Evolutionary conservation across 1,140 invertebrate species (phyloP), one percentile per base, ranked within the genome.

Genomic region (Drosophila eugracilis): DNA sequence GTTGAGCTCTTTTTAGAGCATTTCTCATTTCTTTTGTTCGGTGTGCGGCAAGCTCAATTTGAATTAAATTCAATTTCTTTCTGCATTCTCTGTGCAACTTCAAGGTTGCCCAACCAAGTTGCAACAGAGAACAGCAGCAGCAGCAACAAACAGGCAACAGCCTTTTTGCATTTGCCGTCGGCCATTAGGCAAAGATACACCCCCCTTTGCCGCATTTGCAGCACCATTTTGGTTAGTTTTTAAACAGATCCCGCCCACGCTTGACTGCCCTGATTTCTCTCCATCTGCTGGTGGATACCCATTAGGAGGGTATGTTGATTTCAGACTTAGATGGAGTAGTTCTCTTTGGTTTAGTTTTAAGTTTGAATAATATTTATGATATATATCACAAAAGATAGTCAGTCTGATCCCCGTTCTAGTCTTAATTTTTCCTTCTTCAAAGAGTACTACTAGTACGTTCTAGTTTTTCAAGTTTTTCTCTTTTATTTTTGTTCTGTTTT

Each of bases 1-100:
- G 57, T 59, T 60, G 53, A 63, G 67, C 62, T 54, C 49, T 75
- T 62, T 62, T 66, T 37, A 50, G 34, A 21, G 34, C 59, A 75
- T 45, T 52, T 75, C 69, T 55, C 45, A 52, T 66, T 71, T 44
- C 58, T 66, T 75, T 75, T 75, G 72, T 75, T 75, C 60, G 55
- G 17, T 42, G 42, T 26, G 42, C n/a, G 53, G 69, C 44, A 44
- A 52, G 72, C 77, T 86, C 81, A 81, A 81, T 85, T 85, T 86
- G 77, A 81, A 86, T 86, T 81, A 85, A 86, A 85, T 85, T 86
- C 80, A 86, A 85, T 85, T 80, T 80, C 75, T 67, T 60, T 21
- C 9, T 22, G 36, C 24, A 21, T 41, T 36, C 15, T 44, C 21
- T 30, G 14, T 45, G 34, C 49, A 55, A 45, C 48, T 86, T 81